Percentiles rank a stretch among this genome's conserved stretches.
phyloP scores from a whole-genome alignment of 2,113 vertebrate species.

The Dicerorhinus sumatrensis region DNA sequence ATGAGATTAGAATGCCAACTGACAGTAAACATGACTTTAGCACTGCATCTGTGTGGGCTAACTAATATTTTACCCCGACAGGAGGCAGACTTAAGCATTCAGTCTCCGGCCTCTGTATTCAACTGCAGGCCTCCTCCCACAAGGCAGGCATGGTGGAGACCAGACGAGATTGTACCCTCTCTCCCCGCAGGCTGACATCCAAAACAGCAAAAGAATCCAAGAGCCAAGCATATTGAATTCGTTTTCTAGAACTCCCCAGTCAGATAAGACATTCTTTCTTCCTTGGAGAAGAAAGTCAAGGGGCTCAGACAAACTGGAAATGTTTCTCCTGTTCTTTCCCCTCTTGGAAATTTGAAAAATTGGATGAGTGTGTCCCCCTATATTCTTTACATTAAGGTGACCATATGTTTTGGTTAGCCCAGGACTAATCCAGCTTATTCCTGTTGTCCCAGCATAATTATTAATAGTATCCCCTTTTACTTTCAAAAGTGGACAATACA shows the following conservation, averaged over 20 bases:
- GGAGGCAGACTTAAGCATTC: neutral
- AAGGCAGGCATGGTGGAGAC: neutral
- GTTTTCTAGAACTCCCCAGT: neutral
- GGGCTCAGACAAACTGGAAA: neutral
- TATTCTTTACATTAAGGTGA: neutral
- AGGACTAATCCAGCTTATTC: neutral
- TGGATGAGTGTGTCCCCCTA: neutral
- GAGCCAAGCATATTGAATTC: neutral
- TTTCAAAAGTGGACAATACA: neutral
- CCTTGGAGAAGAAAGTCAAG: neutral
- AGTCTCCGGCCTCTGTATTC: neutral
- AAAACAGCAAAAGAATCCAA: neutral
- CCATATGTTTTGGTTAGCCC: neutral
- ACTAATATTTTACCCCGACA: neutral
- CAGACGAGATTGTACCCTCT: neutral
- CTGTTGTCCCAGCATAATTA: neutral
- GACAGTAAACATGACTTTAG: neutral
- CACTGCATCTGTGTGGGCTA: neutral
- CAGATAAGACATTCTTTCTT: neutral
- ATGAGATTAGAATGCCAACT: neutral
- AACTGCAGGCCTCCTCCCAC: neutral
- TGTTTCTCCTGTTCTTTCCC: neutral
- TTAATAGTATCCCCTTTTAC: neutral
- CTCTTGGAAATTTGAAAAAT: neutral
- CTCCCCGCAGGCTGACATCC: neutral